Base-by-base conservation (phyloP, 2,888 invertebrate genomes). In the Aspidiotus destructor region DNA sequence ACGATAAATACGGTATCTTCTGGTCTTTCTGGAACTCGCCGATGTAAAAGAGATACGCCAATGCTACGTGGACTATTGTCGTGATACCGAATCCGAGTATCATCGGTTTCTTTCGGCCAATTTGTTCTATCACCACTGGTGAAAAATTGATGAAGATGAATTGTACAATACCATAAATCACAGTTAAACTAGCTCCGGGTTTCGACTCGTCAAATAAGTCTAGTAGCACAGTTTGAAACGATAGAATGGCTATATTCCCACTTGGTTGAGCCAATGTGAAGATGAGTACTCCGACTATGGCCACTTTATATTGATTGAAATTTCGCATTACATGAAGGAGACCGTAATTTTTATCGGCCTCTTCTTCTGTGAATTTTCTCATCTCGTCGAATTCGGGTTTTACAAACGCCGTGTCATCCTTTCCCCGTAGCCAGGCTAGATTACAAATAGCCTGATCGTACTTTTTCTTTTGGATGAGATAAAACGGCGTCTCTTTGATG, bases 61-160 rank as follows among this genome's bases (percentile, higher is more conserved):
- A 58, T n/a, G 11, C 10, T 1, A 16, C 8, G 9, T 57, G 57
- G 41, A 65, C 65, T 8, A 65, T n/a, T 8, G 60, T 15, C 9
- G 60, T 28, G 10, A 41, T 17, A 10, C 17, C 44, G 15, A 44
- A 57, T 9, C 13, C 41, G 15, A 64, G 2, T 13, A 64, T 42
- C 10, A 42, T 16, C 8, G 73, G 54, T 6, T 72, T 70, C 40
- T 73, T 67, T 10, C 73, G 55, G 44, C 72, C 72, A 1, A 70
- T 48, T 13, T 68, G 70, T 62, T 73, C 73, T 17, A 73, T 72
- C 10, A 73, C 63, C 11, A 69, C 28, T 28, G 28, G 28, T 28
- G 28, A 1, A 5, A 28, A 28, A 28, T 28, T 28, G 28, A 28
- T 28, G 28, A 28, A 28, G 28, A 28, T 5, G 5, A 28, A 28